phyloP scores from a whole-genome alignment of 1,140 invertebrate genomes.

The Drosophila lini region DNA sequence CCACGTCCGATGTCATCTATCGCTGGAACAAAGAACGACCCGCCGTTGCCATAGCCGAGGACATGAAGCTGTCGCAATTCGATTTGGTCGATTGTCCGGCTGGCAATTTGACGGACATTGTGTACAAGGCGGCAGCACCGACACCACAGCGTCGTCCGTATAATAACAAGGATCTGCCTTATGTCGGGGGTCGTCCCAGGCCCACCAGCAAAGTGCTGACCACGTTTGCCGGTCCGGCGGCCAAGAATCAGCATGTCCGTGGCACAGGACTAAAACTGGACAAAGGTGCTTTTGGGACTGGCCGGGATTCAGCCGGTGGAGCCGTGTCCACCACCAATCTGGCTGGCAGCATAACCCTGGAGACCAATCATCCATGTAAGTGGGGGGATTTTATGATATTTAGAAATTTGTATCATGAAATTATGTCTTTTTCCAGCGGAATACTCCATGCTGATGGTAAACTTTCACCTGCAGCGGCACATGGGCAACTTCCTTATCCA shows the following conservation, averaged over 20 bases:
- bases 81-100: slow-evolving; percentile 92
- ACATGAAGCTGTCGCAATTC: slow-evolving; percentile 94
- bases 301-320: slow-evolving; percentile 41
- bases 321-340: slow-evolving; percentile 38
- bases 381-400: neutral
- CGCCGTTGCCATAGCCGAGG: slow-evolving; percentile 90
- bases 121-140: slow-evolving; percentile 82
- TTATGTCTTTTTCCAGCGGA: slow-evolving; percentile 85
- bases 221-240: slow-evolving; percentile 80
- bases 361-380: slow-evolving; percentile 74
- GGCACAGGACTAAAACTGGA: slow-evolving; percentile 77
- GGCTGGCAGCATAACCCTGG: slow-evolving; percentile 60
- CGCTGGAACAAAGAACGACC: slow-evolving; percentile 91
- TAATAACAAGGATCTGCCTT: slow-evolving; percentile 64
- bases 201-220: slow-evolving; percentile 66
- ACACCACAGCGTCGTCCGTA: slow-evolving; percentile 44
- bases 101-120: slow-evolving; percentile 88
- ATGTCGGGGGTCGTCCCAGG: slow-evolving; percentile 26
- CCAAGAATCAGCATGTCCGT: slow-evolving; percentile 81
- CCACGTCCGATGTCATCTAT: slow-evolving; percentile 92
- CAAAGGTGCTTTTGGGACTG: slow-evolving; percentile 74
- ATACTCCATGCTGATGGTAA: slow-evolving; percentile 92
- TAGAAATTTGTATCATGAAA: neutral
- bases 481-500: slow-evolving; percentile 95
- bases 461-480: slow-evolving; percentile 92